Evolutionary conservation across 2,113 vertebrate species (phyloP).

Genomic region (Dasyurus viverrinus): DNA sequence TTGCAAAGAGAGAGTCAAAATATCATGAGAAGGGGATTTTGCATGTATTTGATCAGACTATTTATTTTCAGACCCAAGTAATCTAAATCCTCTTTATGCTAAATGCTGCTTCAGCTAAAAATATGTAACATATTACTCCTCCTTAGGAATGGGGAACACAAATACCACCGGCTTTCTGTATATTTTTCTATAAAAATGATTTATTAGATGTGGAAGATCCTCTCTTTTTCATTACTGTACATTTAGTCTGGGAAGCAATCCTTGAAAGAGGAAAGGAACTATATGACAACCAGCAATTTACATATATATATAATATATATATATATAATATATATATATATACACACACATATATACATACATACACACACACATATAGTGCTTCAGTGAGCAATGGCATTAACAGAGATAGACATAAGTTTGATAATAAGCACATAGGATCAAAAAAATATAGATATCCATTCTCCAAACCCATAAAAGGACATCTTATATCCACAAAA

Average conservation of each 20-base stretch:
- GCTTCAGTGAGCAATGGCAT: slow-evolving; percentile 79
- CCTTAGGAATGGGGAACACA: slow-evolving; percentile 47
- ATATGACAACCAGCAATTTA: slow-evolving; percentile 76
- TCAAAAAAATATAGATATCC: slow-evolving; percentile 66
- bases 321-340: no score
- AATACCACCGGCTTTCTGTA: slow-evolving; percentile 62
- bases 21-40: slow-evolving; percentile 7
- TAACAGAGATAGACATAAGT: slow-evolving; percentile 67
- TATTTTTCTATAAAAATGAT: slow-evolving; percentile 78
- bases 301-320: no score
- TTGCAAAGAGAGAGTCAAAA: slow-evolving; percentile 41
- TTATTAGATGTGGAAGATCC: slow-evolving; percentile 77
- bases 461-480: slow-evolving; percentile 22
- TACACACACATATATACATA: no score
- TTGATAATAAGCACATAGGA: slow-evolving; percentile 72
- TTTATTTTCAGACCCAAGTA: slow-evolving; percentile 20
- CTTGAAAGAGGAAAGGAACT: slow-evolving; percentile 76
- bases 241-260: slow-evolving; percentile 77
- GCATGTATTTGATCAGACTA: slow-evolving; percentile 22
- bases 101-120: slow-evolving; percentile 54
- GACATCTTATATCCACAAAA: slow-evolving; percentile 52
- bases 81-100: slow-evolving; percentile 18
- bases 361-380: neutral
- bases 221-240: slow-evolving; percentile 78
- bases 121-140: slow-evolving; percentile 68